phyloP scores from a whole-genome alignment of 2,113 vertebrate species.

The Choloepus hoffmanni region DNA sequence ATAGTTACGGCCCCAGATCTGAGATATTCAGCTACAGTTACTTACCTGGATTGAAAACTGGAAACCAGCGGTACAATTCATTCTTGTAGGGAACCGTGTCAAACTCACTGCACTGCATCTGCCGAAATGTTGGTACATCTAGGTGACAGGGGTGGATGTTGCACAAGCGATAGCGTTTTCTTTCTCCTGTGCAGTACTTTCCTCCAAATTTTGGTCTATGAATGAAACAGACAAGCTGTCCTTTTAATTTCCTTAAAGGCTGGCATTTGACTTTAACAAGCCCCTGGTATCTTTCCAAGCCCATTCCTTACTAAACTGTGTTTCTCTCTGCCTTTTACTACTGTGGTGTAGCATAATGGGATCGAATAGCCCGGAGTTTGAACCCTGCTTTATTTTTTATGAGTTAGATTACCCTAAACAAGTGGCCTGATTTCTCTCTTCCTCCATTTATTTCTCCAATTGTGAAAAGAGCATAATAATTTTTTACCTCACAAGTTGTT shows the following conservation, averaged over 20 bases:
- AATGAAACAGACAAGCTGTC: conserved; percentile 46
- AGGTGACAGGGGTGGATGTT: conserved; percentile 90
- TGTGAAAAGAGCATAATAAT: background rate
- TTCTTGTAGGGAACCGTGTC: conserved; percentile 96
- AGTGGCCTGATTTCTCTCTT: background rate
- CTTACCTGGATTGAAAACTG: conserved; percentile 91
- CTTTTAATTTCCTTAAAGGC: background rate
- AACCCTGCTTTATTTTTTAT: background rate
- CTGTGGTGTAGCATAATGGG: background rate
- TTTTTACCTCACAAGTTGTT: background rate
- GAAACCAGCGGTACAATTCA: conserved; percentile 95
- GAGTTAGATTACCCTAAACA: background rate
- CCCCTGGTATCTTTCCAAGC: background rate
- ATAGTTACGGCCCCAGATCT: background rate
- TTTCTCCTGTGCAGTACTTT: conserved; percentile 97
- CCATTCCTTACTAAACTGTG: background rate
- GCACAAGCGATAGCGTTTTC: conserved; percentile 95
- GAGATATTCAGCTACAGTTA: rapidly evolving
- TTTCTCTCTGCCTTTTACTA: background rate
- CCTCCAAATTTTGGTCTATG: conserved; percentile 96
- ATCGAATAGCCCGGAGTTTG: background rate
- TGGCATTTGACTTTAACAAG: background rate
- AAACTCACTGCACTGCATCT: conserved; percentile 99
- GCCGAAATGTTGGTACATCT: conserved; percentile 91
- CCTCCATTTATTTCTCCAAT: background rate